phyloP scores from a whole-genome alignment of 2,113 vertebrate species.

The Platysternon megacephalum region DNA sequence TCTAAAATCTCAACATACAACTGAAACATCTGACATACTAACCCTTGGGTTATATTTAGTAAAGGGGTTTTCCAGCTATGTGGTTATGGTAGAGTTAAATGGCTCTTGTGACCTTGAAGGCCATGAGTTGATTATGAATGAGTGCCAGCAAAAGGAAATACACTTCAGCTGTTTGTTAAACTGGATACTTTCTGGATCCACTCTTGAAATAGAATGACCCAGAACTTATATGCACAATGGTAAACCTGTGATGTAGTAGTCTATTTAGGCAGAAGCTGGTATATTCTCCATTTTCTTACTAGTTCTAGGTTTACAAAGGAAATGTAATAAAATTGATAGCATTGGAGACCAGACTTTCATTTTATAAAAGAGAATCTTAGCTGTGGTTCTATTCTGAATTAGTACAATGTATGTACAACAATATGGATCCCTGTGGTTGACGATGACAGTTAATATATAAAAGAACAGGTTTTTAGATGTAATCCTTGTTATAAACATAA shows the following conservation, averaged over 20 bases:
- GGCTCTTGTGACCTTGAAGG: neutral
- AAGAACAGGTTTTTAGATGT: neutral
- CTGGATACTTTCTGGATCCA: constrained; percentile 15
- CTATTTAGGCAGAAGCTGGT: constrained; percentile 45
- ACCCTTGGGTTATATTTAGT: neutral
- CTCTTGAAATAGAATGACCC: constrained; percentile 69
- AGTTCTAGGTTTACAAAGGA: constrained; percentile 35
- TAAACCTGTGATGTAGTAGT: constrained; percentile 62
- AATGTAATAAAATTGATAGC: constrained; percentile 24
- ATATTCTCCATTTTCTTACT: constrained; percentile 49
- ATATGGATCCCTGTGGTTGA: neutral
- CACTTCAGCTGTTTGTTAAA: constrained; percentile 67
- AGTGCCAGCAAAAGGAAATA: constrained; percentile 67
- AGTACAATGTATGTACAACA: neutral
- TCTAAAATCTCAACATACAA: neutral
- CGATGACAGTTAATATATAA: neutral
- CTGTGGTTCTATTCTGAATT: neutral
- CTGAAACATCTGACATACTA: neutral
- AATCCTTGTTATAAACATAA: neutral
- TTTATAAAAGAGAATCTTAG: neutral
- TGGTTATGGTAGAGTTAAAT: constrained; percentile 52
- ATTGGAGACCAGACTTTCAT: neutral
- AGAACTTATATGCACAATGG: constrained; percentile 68
- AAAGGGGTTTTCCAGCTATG: neutral
- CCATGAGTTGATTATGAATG: constrained; percentile 57